Evolutionary conservation across 1,140 invertebrate genomes (phyloP).

Genomic region (Scaptodrosophila lebanonensis): DNA sequence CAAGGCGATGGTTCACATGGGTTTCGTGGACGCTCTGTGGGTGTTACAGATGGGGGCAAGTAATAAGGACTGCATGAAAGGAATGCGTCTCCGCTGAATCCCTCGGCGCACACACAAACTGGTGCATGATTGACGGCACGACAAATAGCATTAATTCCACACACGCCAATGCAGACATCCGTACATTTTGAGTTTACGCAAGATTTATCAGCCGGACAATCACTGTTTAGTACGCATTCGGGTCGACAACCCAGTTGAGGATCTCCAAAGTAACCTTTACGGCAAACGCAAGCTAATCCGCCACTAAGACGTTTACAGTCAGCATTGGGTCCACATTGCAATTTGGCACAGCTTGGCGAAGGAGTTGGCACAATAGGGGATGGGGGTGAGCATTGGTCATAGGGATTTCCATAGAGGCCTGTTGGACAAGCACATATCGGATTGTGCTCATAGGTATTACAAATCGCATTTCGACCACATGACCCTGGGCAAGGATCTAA

Average conservation of each 20-base stretch:
- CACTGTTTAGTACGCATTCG: conserved; percentile 88
- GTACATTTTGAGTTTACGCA: conserved; percentile 89
- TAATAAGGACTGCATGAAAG: conserved; percentile 80
- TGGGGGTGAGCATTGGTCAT: conserved; percentile 84
- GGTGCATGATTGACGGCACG: conserved; percentile 87
- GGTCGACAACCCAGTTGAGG: conserved; percentile 85
- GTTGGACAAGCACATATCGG: conserved; percentile 86
- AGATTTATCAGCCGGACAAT: conserved; percentile 83
- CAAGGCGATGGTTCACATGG: conserved; percentile 87
- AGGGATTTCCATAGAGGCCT: conserved; percentile 88
- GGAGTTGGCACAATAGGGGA: conserved; percentile 76
- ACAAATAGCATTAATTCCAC: conserved; percentile 86
- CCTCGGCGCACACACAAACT: conserved; percentile 86
- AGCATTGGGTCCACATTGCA: conserved; percentile 87
- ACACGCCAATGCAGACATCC: conserved; percentile 87
- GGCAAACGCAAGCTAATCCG: conserved; percentile 82
- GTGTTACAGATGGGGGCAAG: conserved; percentile 58
- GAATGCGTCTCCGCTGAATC: conserved; percentile 88
- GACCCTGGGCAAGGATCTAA: conserved; percentile 89
- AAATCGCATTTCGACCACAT: conserved; percentile 87
- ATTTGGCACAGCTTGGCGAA: conserved; percentile 82
- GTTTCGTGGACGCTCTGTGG: conserved; percentile 70
- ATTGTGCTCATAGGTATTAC: conserved; percentile 85
- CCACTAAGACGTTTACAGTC: conserved; percentile 82
- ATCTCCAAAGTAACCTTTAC: conserved; percentile 84